These are phyloP conservation scores for Helicorthomorpha holstii DNA, from an alignment of 1,140 invertebrate species.

Conservation along the genomic window DNA sequence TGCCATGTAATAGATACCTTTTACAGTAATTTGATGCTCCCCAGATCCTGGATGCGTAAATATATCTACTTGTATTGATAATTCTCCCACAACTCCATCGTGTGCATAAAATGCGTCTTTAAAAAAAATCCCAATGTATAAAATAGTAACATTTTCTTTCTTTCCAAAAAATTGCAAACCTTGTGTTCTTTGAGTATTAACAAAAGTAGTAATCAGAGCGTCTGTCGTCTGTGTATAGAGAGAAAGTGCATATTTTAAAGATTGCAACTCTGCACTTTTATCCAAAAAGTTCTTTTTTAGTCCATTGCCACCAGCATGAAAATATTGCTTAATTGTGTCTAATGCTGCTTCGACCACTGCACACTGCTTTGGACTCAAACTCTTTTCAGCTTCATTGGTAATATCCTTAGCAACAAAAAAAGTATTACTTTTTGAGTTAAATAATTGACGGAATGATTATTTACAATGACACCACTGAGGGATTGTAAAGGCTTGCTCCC, in stretches of 20 bases:
- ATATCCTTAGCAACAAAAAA: slow-evolving; percentile 41
- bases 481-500: slow-evolving; percentile 89
- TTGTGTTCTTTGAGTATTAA: slow-evolving; percentile 89
- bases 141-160: slow-evolving; percentile 41
- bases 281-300: slow-evolving; percentile 98
- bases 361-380: slow-evolving; percentile 95
- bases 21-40: slow-evolving; percentile 97
- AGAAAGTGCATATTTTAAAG: slow-evolving; percentile 89
- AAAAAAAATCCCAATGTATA: not conserved
- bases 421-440: not conserved
- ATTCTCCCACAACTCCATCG: slow-evolving; percentile 90
- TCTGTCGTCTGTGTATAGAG: slow-evolving; percentile 99
- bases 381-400: slow-evolving; percentile 91
- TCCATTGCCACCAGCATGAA: slow-evolving; percentile 92
- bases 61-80: slow-evolving; percentile 93
- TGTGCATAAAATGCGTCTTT: slow-evolving; percentile 38
- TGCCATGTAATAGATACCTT: slow-evolving; percentile 61
- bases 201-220: slow-evolving; percentile 96
- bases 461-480: slow-evolving; percentile 77
- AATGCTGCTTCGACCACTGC: slow-evolving; percentile 93
- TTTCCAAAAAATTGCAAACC: slow-evolving; percentile 55
- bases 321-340: slow-evolving; percentile 98
- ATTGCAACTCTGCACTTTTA: slow-evolving; percentile 91
- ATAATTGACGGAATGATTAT: slow-evolving; percentile 10
- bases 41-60: slow-evolving; percentile 98